Evolutionary conservation across 2,888 invertebrate species (phyloP), one percentile per base, ranked within the genome.

Genomic region (Theretra japonica): DNA sequence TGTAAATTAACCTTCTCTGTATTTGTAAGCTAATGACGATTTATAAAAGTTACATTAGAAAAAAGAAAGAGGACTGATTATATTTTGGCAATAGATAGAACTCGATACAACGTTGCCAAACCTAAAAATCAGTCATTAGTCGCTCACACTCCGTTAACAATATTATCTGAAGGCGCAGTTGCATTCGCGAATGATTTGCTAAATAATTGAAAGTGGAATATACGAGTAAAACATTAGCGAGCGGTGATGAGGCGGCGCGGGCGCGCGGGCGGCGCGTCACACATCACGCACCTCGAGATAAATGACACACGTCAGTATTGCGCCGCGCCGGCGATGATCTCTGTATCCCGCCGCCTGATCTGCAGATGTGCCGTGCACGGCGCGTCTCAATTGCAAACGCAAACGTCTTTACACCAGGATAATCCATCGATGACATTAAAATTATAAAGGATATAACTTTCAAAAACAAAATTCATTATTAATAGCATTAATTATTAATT

Each of bases 231-330:
- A 65, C 41, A 48, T 48, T 65, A 41, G 48, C 65, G 65, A n/a
- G n/a, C 6, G n/a, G 19, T 11, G 65, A 19, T 48, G 17, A 48
- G 11, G 21, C 41, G 41, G 28, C 4, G 28, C 28, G 28, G 28
- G 28, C 23, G 23, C 48, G 65, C 21, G 33, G 8, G 28, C 28
- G 4, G 4, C 6, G 59, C 59, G 17, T 60, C 33, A 30, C 33
- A 19, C 19, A 11, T 30, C n/a, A n/a, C 30, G 19, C 28, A 60
- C 41, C 41, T 11, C 41, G 41, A 41, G 62, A 65, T 48, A 65
- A 65, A 65, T 65, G 65, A 48, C 65, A 41, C 23, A 21, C 65
- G 48, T 65, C 65, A 65, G n/a, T 65, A 62, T 48, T 65, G 41
- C n/a, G 11, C 41, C 41, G 41, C 41, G 33, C 6, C 15, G 48